phyloP scores from a whole-genome alignment of 2,113 vertebrate genomes.

The Malaclemys terrapin region DNA sequence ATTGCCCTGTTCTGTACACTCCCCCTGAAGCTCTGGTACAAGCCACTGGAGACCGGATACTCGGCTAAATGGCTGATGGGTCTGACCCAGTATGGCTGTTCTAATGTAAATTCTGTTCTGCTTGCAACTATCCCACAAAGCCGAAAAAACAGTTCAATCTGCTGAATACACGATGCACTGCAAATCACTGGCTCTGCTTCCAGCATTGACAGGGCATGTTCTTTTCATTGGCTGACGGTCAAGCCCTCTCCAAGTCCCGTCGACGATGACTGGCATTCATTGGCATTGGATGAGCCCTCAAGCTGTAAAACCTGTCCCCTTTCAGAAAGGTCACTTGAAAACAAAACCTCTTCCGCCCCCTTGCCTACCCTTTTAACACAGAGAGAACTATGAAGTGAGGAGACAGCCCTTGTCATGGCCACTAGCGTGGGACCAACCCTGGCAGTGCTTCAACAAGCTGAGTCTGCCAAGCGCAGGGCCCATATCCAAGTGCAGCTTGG shows the following conservation, averaged over 20 bases:
- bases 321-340: not conserved
- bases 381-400: not conserved
- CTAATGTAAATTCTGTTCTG: not conserved
- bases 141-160: not conserved
- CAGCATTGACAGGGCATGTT: not conserved
- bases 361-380: not conserved
- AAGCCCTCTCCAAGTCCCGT: not conserved
- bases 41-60: not conserved
- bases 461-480: not conserved
- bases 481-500: not conserved
- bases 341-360: not conserved
- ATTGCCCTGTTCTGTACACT: not conserved
- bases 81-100: not conserved
- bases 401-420: not conserved
- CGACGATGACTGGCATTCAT: not conserved
- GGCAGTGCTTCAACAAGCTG: not conserved
- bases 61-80: not conserved
- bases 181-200: not conserved
- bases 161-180: not conserved
- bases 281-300: not conserved
- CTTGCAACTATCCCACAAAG: rapidly evolving
- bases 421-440: not conserved
- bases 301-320: not conserved
- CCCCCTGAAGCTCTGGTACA: not conserved
- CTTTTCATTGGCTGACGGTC: not conserved